These are phyloP conservation scores for Pseudococcus viburni DNA, from an alignment of 2,888 invertebrate species.

Conservation along the genomic window DNA sequence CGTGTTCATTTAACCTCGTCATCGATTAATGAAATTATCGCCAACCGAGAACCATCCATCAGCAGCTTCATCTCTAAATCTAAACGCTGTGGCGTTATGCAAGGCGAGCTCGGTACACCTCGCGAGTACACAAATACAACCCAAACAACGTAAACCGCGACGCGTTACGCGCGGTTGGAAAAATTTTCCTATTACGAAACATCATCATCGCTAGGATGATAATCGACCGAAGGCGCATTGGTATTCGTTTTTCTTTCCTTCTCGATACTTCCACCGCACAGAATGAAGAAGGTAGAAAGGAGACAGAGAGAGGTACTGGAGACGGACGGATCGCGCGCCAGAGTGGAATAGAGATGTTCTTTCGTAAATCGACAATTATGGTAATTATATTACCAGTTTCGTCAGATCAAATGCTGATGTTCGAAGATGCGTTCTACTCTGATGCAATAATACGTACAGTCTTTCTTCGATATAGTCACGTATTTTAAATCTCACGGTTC, in stretches of 20 bases:
- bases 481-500: slow-evolving; percentile 60
- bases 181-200: slow-evolving; percentile 40
- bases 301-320: neutral
- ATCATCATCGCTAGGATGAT: neutral
- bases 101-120: neutral
- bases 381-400: slow-evolving; percentile 54
- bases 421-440: slow-evolving; percentile 43
- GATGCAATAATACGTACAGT: slow-evolving; percentile 11
- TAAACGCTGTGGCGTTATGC: neutral
- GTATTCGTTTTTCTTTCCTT: neutral
- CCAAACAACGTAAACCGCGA: slow-evolving; percentile 4
- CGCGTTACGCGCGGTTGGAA: slow-evolving; percentile 42
- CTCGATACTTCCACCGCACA: neutral
- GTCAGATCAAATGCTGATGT: slow-evolving; percentile 49
- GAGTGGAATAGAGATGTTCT: slow-evolving; percentile 15
- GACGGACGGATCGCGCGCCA: neutral
- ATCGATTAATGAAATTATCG: slow-evolving; percentile 43
- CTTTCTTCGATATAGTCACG: slow-evolving; percentile 61
- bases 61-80: neutral
- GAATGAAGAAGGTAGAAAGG: neutral
- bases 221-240: slow-evolving; percentile 49
- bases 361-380: slow-evolving; percentile 53
- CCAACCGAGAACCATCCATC: neutral
- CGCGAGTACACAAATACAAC: neutral
- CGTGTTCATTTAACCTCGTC: neutral